Evolutionary conservation across 2,888 invertebrate genomes (phyloP).

Genomic region (Alcis repandata): DNA sequence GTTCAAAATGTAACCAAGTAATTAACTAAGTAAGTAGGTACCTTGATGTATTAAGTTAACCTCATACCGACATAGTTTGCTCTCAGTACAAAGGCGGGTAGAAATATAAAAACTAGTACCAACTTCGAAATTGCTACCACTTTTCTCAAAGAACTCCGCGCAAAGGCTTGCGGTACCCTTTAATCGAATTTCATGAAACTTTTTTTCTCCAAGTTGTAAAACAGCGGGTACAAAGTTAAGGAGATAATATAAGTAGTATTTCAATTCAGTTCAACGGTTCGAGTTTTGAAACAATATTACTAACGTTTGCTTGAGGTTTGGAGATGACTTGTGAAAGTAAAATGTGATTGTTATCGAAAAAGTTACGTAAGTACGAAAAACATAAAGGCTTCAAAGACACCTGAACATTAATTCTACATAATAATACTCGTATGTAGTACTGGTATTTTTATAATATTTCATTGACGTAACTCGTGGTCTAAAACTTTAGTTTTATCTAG

Average conservation of each 20-base stretch:
- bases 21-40: no score
- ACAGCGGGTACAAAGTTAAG: constrained; percentile 47
- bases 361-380: no score
- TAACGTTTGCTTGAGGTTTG: constrained; percentile 3
- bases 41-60: background rate
- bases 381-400: no score
- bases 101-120: constrained; percentile 42
- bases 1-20: no score
- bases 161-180: constrained; percentile 69
- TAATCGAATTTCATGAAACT: constrained; percentile 73
- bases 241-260: constrained; percentile 19
- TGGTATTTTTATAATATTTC: no score
- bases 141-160: constrained; percentile 56
- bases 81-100: constrained; percentile 37
- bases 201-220: constrained; percentile 64
- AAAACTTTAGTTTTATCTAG: no score
- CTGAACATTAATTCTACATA: no score
- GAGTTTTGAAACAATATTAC: constrained; percentile 24
- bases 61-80: constrained; percentile 15
- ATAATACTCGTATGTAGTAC: no score
- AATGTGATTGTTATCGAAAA: background rate
- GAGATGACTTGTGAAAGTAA: background rate
- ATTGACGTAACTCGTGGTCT: no score
- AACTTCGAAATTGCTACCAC: constrained; percentile 57
- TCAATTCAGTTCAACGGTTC: constrained; percentile 10